A percentile compares a stretch with the other conserved stretches of the same genome.
These are phyloP conservation scores for Centropus bengalensis DNA, from an alignment of 2,113 vertebrate genomes.

Conservation along the genomic window DNA sequence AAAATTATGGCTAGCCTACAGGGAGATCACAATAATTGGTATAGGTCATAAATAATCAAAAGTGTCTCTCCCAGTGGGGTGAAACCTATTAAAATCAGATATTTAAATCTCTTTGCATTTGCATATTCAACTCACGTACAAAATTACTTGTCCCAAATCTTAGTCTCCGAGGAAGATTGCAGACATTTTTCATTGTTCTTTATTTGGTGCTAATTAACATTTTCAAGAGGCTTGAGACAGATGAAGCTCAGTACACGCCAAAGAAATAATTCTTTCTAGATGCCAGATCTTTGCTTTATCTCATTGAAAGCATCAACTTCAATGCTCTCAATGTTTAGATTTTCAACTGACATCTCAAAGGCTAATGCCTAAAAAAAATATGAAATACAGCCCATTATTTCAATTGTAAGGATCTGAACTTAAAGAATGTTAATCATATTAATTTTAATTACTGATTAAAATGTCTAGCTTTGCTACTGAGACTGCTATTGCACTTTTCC, in stretches of 20 bases:
- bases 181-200: conserved; percentile 73
- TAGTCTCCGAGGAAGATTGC: conserved; percentile 71
- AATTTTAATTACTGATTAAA: conserved; percentile 16
- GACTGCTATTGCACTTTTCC: not conserved
- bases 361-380: conserved; percentile 7
- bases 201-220: conserved; percentile 78
- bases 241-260: conserved; percentile 8
- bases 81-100: conserved; percentile 88
- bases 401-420: not conserved
- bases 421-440: conserved; percentile 24
- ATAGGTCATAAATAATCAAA: conserved; percentile 91
- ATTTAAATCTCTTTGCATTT: conserved; percentile 86
- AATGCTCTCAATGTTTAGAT: conserved; percentile 52
- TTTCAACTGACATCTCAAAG: conserved; percentile 45
- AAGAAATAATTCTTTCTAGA: conserved; percentile 60
- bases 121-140: conserved; percentile 67
- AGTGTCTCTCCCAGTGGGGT: conserved; percentile 81
- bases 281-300: conserved; percentile 52
- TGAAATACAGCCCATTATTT: conserved; percentile 12
- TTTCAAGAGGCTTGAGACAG: conserved; percentile 68
- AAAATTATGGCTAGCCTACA: conserved; percentile 84
- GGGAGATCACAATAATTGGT: conserved; percentile 88
- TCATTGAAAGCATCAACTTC: conserved; percentile 54
- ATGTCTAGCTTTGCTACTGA: not conserved
- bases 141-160: conserved; percentile 71